Evolutionary conservation across 2,797 vertebrate species (phyloP).

Genomic region (Zalophus californianus): DNA sequence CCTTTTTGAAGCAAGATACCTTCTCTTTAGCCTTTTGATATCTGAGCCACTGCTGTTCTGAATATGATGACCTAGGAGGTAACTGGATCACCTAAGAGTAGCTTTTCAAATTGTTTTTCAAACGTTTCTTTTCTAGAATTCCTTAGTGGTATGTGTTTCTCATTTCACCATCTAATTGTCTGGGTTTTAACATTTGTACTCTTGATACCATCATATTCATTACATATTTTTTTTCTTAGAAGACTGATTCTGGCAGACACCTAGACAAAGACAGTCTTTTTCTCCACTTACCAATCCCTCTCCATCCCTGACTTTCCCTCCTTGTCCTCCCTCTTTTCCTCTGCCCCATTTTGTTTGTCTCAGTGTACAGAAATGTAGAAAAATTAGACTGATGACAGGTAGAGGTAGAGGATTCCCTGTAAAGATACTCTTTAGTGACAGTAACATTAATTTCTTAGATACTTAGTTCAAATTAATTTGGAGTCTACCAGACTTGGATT

Average conservation of each 20-base stretch:
- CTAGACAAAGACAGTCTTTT: not conserved
- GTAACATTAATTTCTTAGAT: constrained; percentile 37
- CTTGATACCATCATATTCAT: constrained; percentile 4
- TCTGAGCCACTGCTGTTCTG: constrained; percentile 8
- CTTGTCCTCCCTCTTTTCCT: not conserved
- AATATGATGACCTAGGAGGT: constrained; percentile 28
- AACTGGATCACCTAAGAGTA: constrained; percentile 44
- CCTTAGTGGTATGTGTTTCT: not conserved
- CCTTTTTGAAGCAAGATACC: constrained; percentile 30
- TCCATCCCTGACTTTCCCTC: not conserved
- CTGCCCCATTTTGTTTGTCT: not conserved
- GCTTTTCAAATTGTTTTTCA: constrained; percentile 66
- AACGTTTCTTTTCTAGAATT: constrained; percentile 37
- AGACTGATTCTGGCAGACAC: not conserved
- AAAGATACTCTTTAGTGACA: constrained; percentile 3
- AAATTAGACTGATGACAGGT: not conserved
- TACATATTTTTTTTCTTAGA: not conserved
- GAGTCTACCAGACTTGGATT: not conserved
- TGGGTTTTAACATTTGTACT: constrained; percentile 20
- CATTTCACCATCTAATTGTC: constrained; percentile 53
- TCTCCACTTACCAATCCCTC: not conserved
- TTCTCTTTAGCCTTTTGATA: constrained; percentile 44
- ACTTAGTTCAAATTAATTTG: not conserved
- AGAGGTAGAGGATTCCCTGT: not conserved
- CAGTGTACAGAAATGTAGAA: not conserved